phyloP scores from a whole-genome alignment of 1,140 invertebrate genomes.

The Drosophila teissieri region DNA sequence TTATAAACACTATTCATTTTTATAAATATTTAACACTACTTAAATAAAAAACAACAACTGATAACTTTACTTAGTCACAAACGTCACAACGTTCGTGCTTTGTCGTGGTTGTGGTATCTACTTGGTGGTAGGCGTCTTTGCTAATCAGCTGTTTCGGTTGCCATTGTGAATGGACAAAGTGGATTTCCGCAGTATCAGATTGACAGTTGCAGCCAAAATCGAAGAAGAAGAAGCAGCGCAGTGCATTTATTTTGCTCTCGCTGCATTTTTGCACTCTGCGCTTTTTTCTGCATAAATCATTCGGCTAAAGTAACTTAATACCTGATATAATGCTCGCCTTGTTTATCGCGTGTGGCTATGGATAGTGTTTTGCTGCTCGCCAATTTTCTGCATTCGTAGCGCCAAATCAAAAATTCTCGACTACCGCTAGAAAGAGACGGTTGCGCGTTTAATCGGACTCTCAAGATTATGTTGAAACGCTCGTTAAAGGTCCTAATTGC shows the following conservation, averaged over 20 bases:
- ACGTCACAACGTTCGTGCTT: too few species aligned
- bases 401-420: slow-evolving; percentile 6
- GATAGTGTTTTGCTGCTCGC: slow-evolving; percentile 17
- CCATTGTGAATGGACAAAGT: neutral
- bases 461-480: slow-evolving; percentile 74
- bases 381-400: slow-evolving; percentile 6
- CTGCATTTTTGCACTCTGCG: slow-evolving; percentile 25
- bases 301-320: slow-evolving; percentile 11
- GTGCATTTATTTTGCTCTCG: slow-evolving; percentile 39
- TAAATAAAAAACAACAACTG: too few species aligned
- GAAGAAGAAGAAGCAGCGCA: slow-evolving; percentile 14
- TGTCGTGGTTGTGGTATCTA: neutral
- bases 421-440: slow-evolving; percentile 25
- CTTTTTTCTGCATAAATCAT: slow-evolving; percentile 4
- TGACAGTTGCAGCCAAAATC: slow-evolving; percentile 8
- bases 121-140: neutral
- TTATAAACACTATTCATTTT: neutral
- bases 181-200: neutral
- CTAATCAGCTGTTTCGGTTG: neutral
- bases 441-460: slow-evolving; percentile 12
- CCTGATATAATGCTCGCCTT: slow-evolving; percentile 23
- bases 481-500: slow-evolving; percentile 74
- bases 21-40: neutral
- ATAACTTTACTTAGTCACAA: too few species aligned
- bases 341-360: slow-evolving; percentile 24